phyloP scores from a whole-genome alignment of 2,888 invertebrate species.

The Euphydryas editha region DNA sequence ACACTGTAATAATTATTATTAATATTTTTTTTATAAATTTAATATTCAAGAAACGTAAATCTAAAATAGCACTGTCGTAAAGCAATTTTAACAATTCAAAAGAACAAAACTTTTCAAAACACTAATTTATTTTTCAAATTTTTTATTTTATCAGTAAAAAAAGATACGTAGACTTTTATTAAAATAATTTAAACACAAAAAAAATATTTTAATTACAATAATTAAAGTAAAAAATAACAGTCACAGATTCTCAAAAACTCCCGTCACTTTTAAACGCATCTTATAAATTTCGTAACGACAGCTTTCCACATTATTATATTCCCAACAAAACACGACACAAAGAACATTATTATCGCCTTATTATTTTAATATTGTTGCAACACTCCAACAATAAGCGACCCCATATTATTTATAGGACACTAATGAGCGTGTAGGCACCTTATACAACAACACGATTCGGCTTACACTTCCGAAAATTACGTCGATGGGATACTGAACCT shows the following conservation, averaged over 20 bases:
- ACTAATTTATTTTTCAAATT: too few relatives aligned
- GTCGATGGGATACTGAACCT: constrained; percentile 46
- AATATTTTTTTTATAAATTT: too few relatives aligned
- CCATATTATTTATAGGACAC: constrained; percentile 69
- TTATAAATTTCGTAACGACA: constrained; percentile 25
- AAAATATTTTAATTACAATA: not conserved
- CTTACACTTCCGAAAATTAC: constrained; percentile 25
- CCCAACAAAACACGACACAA: constrained; percentile 53
- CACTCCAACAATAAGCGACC: constrained; percentile 64
- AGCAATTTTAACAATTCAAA: too few relatives aligned
- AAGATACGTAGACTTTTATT: not conserved
- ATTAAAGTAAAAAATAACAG: not conserved
- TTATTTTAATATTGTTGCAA: constrained; percentile 81
- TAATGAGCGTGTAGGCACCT: constrained; percentile 80
- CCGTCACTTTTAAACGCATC: constrained; percentile 24
- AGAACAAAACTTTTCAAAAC: too few relatives aligned
- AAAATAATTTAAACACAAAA: too few relatives aligned
- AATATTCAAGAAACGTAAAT: too few relatives aligned
- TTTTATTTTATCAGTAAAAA: too few relatives aligned
- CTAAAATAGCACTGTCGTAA: too few relatives aligned
- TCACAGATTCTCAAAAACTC: constrained; percentile 1
- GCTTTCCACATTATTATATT: constrained; percentile 37
- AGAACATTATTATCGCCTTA: constrained; percentile 73
- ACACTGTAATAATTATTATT: too few relatives aligned
- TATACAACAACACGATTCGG: constrained; percentile 52